Base-by-base conservation (phyloP, 2,113 vertebrate species). In the Oostethus manadensis region DNA sequence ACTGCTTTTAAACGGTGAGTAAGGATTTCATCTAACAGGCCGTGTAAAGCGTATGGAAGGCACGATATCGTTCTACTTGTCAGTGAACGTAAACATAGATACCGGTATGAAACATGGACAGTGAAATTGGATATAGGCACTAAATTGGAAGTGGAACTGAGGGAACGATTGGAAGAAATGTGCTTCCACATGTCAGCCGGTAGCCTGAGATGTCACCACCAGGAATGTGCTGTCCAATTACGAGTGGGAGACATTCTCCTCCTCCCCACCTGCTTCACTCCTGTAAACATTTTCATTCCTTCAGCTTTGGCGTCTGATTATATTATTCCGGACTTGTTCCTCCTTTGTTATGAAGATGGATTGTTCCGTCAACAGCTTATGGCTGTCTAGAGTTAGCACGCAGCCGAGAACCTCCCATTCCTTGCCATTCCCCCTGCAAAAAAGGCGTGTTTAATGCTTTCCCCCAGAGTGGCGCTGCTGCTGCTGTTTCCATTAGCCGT, bases 321-420 rank as follows among this genome's bases (percentile, higher is more conserved):
- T 93, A 91, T 90, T 90, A 92, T 94, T 91, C 90, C 90, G 89
- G 90, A 93, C 92, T 93, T 93, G 92, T 92, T 94, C 90, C 91
- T 86, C 92, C 93, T 97, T n/a, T n/a, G n/a, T n/a, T n/a, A 96
- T 93, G 92, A 95, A 95, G 94, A 97, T n/a, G n/a, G n/a, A n/a
- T n/a, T n/a, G n/a, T n/a, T n/a, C n/a, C 91, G 93, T 94, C 93
- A 92, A 95, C 94, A 96, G 88, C 86, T 90, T 89, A 89, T 90
- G 90, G 93, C 92, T 91, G 89, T 87, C 83, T 90, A 89, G 87
- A 81, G 88, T 91, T 94, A 93, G 90, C 90, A 88, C 82, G 21
- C 15, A 17, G 77, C 89, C 85, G 90, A 92, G 87, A 89, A 91
- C 92, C 94, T 93, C 90, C 89, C 90, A 92, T 91, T 92, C 87